Evolutionary conservation across 2,113 vertebrate genomes (phyloP), one percentile per base, ranked within the genome.

Genomic region (Acrocephalus kingi): DNA sequence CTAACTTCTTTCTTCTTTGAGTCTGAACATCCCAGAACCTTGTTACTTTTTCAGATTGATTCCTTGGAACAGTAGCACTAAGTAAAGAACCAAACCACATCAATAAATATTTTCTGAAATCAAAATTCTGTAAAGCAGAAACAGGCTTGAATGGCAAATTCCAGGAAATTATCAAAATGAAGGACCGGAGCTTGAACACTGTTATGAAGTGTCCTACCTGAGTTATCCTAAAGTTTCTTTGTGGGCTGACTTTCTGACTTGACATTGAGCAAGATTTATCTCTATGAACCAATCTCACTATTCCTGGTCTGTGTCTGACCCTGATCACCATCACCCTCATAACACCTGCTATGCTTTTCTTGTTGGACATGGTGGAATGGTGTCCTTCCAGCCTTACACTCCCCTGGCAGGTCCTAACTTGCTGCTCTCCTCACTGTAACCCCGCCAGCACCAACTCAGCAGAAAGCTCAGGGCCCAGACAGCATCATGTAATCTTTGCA

Each of bases 391-490:
- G 9, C 7, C 11, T 10, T 74, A 31, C 33, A 9, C 19, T 58
- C 15, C 7, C 9, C 12, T 35, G 19, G 18, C 7, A 30, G 6
- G 4, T 80, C 18, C 24, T 1, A 3, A 5, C 21, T 30, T 0
- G 0, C 24, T 52, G 35, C 14, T 51, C 4, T 46, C n/a, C 20
- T 49, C 5, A 0, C 6, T 24, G 46, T 9, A 51, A 17, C 15
- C 2, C 2, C 2, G 89, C 15, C 30, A 39, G 33, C 39, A 59
- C 10, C 24, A 77, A 12, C 5, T 4, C 37, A 37, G 7, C 4
- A 49, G 31, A 25, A 62, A 41, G 6, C 5, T 78, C 31, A 58
- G 55, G 22, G 17, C 7, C 7, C 0, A 6, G 15, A 58, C 15
- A 74, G 5, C 4, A 10, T 27, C 1, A 1, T 35, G 13, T 14